Base-by-base conservation (phyloP, 2,797 vertebrate species). In the Prunella strophiata region DNA sequence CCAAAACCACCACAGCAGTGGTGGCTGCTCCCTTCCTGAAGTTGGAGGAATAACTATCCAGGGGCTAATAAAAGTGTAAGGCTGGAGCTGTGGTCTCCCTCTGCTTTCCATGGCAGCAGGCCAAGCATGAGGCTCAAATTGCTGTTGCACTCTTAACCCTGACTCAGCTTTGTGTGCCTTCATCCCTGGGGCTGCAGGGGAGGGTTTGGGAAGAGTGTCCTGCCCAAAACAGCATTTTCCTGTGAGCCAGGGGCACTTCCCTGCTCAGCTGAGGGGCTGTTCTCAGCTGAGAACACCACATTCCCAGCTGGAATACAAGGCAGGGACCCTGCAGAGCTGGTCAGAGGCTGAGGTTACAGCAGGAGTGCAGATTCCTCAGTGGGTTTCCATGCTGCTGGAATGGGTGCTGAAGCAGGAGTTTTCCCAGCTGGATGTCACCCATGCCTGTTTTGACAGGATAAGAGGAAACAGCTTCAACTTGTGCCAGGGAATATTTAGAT, bases 61-160 rank as follows among this genome's bases (percentile, higher is more conserved):
- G 57, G 85, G 67, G 36, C 77, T 85, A 61, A 47, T 75, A 54
- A n/a, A 66, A 89, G 48, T 55, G 8, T 15, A 5, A 61, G 54
- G 61, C 85, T 73, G 52, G 63, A 89, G 63, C 78, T 1, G 4
- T 85, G 86, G 78, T 82, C 84, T 91, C 59, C 14, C 54, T 58
- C 52, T 45, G 72, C 75, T 82, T 63, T 72, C 47, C 2, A 1
- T 91, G 93, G 91, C 94, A 91, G 42, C 10, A 3, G 8, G 67
- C 94, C 91, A 92, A 72, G 71, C 0, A 0, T 26, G 65, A 80
- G 79, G 57, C 91, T 92, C 62, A 13, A 58, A 62, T 88, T 95
- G 73, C 94, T 40, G 14, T 52, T 92, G 76, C 74, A 58, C 88
- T 92, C 85, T 89, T 92, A 45, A 96, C 83, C 88, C 83, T 29